Conservation (phyloP, 2,797 vertebrate genomes). For the Florisuga fusca region DNA sequence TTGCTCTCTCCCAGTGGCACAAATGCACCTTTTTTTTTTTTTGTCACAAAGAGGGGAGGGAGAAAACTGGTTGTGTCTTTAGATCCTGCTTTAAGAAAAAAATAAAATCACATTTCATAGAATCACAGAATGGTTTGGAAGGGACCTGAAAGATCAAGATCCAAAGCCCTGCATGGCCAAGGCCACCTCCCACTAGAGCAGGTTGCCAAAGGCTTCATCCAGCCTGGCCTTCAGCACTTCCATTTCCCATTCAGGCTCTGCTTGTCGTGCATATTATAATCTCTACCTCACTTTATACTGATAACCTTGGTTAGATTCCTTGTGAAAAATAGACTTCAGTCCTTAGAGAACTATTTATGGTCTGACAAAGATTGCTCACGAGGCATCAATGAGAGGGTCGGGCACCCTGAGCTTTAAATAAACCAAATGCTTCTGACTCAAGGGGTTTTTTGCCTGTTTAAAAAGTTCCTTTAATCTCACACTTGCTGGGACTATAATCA, state of each 20-base stretch:
- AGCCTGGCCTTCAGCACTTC: too few relatives aligned
- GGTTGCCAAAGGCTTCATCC: too few relatives aligned
- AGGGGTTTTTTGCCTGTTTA: too few relatives aligned
- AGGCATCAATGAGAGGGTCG: neutral
- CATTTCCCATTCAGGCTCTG: neutral
- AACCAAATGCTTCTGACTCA: neutral
- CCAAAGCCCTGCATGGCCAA: too few relatives aligned
- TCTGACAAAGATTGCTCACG: neutral
- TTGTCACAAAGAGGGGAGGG: neutral
- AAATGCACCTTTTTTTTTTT: neutral
- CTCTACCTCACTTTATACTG: neutral
- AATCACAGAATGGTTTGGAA: too few relatives aligned
- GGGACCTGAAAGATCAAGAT: too few relatives aligned
- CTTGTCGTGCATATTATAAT: fast-evolving
- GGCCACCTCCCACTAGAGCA: too few relatives aligned
- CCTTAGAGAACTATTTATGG: too few relatives aligned
- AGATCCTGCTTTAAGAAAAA: neutral
- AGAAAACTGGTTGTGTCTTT: neutral
- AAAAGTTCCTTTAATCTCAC: neutral
- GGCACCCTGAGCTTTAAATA: neutral
- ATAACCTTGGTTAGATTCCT: neutral
- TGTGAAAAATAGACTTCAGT: neutral
- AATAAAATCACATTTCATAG: neutral
- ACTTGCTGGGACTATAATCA: neutral
- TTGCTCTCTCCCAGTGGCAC: neutral